Conservation (phyloP, 2,797 vertebrate species). For the Rhyacichthys aspro region DNA sequence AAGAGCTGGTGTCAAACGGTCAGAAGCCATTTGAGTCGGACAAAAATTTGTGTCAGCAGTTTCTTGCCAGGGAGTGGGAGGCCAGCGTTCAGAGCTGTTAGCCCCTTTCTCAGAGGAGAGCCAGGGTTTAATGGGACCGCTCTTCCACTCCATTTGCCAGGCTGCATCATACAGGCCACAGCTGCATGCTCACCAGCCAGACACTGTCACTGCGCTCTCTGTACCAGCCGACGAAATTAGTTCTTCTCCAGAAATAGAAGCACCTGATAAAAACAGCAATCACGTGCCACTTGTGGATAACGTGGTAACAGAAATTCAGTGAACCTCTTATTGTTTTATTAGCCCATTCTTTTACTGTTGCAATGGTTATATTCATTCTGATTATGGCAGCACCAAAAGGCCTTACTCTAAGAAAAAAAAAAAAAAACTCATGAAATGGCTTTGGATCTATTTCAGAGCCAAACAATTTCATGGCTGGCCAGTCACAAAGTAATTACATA, state of each 20-base stretch:
- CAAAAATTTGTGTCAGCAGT: slow-evolving; percentile 71
- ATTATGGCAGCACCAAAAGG: slow-evolving; percentile 35
- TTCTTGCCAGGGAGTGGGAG: slow-evolving; percentile 58
- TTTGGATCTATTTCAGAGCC: slow-evolving; percentile 67
- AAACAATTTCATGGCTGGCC: slow-evolving; percentile 74
- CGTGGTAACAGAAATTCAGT: slow-evolving; percentile 9
- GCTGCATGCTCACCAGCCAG: slow-evolving; percentile 52
- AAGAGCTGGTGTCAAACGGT: slow-evolving; percentile 72
- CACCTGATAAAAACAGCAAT: slow-evolving; percentile 12
- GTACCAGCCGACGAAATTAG: slow-evolving; percentile 58
- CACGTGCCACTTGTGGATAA: slow-evolving; percentile 1
- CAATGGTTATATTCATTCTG: slow-evolving; percentile 21
- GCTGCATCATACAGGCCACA: slow-evolving; percentile 48
- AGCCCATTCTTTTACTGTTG: slow-evolving; percentile 30
- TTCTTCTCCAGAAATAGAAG: slow-evolving; percentile 24
- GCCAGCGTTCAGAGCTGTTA: slow-evolving; percentile 61
- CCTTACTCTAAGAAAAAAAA: slow-evolving; percentile 21
- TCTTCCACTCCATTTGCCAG: slow-evolving; percentile 73
- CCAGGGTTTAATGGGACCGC: slow-evolving; percentile 66
- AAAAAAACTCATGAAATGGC: slow-evolving; percentile 39
- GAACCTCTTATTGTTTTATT: slow-evolving; percentile 19
- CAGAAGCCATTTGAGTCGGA: slow-evolving; percentile 70
- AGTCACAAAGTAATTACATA: slow-evolving; percentile 69
- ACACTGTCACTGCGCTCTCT: slow-evolving; percentile 50
- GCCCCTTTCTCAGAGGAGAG: slow-evolving; percentile 62